Evolutionary conservation across 1,140 invertebrate species (phyloP).

Genomic region (Calycopis cecrops): DNA sequence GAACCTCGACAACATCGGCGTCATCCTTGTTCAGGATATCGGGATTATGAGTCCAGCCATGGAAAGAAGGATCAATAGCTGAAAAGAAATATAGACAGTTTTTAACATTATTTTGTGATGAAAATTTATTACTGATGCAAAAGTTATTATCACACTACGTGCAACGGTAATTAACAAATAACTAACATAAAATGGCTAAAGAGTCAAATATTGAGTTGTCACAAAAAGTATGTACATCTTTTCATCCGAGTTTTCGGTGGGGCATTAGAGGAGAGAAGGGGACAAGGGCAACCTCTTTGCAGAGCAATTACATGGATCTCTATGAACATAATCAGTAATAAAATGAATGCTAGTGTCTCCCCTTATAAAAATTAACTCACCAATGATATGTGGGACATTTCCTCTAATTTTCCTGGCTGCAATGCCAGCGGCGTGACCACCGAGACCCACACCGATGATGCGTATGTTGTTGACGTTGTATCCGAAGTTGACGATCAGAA

Average conservation of each 20-base stretch:
- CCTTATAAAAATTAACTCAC: constrained; percentile 35
- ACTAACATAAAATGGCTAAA: no score
- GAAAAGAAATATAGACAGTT: constrained; percentile 14
- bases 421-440: constrained; percentile 55
- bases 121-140: constrained; percentile 7
- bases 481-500: constrained; percentile 39
- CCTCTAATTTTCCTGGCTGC: constrained; percentile 37
- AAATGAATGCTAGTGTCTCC: no score
- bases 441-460: constrained; percentile 56
- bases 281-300: no score
- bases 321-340: no score
- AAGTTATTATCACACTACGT: no score
- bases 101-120: background rate
- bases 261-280: no score
- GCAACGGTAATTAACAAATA: no score
- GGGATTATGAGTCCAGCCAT: constrained; percentile 64
- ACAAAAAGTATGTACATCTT: no score
- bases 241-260: no score
- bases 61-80: constrained; percentile 76
- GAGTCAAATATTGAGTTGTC: no score
- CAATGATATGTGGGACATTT: constrained; percentile 45
- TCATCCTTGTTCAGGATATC: constrained; percentile 76
- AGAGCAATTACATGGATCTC: no score
- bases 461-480: constrained; percentile 35
- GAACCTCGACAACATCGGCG: constrained; percentile 80